These are phyloP conservation scores for Lates calcarifer DNA, from an alignment of 2,113 vertebrate genomes.

Conservation along the genomic window DNA sequence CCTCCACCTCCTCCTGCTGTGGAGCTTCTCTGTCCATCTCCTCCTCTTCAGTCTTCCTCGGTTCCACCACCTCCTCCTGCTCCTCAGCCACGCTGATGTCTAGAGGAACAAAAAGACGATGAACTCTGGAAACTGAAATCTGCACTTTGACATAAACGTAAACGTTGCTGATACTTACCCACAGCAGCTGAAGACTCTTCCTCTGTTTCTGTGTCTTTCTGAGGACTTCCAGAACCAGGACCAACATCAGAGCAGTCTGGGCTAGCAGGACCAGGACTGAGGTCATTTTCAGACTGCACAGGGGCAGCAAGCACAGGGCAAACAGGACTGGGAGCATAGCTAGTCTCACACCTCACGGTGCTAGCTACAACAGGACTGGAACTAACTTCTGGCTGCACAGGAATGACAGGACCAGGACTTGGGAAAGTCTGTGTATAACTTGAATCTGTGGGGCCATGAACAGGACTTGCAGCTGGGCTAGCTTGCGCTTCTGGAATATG, in stretches of 20 bases:
- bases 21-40: not conserved
- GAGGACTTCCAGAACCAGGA: not conserved
- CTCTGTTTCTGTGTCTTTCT: not conserved
- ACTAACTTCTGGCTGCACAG: not conserved
- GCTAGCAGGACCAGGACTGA: not conserved
- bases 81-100: conserved; percentile 5
- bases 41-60: not conserved
- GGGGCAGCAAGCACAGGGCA: not conserved
- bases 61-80: not conserved
- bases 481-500: not conserved
- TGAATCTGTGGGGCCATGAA: not conserved
- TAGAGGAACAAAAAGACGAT: conserved; percentile 10
- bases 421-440: not conserved
- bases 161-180: conserved; percentile 48
- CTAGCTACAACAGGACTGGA: not conserved
- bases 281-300: not conserved
- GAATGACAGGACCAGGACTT: not conserved
- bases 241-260: not conserved
- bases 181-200: not conserved
- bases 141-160: not conserved
- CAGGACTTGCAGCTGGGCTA: conserved; percentile 7
- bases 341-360: not conserved
- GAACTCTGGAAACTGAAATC: not conserved
- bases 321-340: not conserved
- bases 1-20: conserved; percentile 2